A percentile compares a stretch with the other conserved stretches of the same genome.
phyloP scores from a whole-genome alignment of 2,888 invertebrate genomes.

The Idaea straminata region DNA sequence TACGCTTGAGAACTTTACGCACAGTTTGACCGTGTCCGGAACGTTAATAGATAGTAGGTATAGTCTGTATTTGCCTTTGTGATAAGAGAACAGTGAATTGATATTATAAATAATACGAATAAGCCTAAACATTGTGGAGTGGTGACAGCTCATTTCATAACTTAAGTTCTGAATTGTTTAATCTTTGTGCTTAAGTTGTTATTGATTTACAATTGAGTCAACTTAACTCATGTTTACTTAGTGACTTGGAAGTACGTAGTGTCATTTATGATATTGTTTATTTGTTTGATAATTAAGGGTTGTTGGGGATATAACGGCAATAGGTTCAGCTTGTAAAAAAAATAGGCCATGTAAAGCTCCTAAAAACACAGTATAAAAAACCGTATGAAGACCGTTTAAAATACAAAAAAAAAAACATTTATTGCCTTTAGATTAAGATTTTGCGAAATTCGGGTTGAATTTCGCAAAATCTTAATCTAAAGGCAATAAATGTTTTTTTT shows the following conservation, averaged over 20 bases:
- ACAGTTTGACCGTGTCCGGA: background rate
- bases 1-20: background rate
- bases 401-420: no score
- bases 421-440: no score
- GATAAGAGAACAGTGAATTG: conserved; percentile 30
- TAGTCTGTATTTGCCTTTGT: conserved; percentile 28
- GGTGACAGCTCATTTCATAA: background rate
- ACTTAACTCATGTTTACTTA: background rate
- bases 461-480: no score
- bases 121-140: conserved; percentile 21
- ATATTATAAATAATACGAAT: conserved; percentile 27
- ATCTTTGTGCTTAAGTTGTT: background rate
- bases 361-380: no score
- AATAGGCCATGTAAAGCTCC: no score
- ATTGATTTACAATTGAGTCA: background rate
- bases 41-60: conserved; percentile 12
- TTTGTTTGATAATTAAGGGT: no score
- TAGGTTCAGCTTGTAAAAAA: no score
- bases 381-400: no score
- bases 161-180: background rate
- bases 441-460: no score
- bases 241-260: background rate
- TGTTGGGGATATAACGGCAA: no score
- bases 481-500: no score
- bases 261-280: background rate